A percentile compares a stretch with the other conserved stretches of the same genome.
Conservation (phyloP, 2,113 vertebrate species). For the Lampris megalopsis region DNA sequence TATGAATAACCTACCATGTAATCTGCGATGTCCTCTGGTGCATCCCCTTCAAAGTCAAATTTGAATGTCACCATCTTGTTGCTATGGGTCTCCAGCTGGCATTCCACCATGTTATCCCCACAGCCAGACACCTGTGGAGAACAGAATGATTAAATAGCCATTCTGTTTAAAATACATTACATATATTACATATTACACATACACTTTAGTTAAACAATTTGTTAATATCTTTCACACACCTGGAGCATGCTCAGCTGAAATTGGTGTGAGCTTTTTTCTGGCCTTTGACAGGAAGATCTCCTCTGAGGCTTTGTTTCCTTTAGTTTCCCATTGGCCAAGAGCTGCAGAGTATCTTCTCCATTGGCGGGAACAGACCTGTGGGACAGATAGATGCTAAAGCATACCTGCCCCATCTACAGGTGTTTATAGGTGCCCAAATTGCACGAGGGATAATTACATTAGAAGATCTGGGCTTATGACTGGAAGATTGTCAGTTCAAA, state of each 20-base stretch:
- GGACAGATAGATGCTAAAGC: not conserved
- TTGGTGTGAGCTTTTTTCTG: constrained; percentile 85
- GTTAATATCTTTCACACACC: constrained; percentile 74
- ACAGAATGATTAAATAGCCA: not conserved
- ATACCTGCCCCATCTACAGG: no score
- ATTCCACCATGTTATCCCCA: constrained; percentile 94
- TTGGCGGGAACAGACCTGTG: constrained; percentile 73
- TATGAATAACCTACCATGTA: constrained; percentile 86
- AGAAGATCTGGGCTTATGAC: no score
- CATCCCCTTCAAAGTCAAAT: constrained; percentile 93
- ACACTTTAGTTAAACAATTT: not conserved
- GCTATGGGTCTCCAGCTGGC: constrained; percentile 93
- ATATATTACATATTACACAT: not conserved
- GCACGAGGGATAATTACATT: no score
- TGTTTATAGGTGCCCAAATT: no score
- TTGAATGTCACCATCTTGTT: constrained; percentile 97
- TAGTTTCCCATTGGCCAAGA: constrained; percentile 84
- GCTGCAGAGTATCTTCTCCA: constrained; percentile 68
- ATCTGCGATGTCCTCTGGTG: constrained; percentile 91
- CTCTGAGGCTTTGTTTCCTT: constrained; percentile 86
- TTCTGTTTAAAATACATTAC: not conserved
- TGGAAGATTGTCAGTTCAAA: no score
- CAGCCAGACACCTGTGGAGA: constrained; percentile 84
- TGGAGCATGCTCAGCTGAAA: constrained; percentile 91
- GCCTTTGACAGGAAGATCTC: constrained; percentile 84